A percentile compares a stretch with the other conserved stretches of the same genome.
These are phyloP conservation scores for Trematomus bernacchii DNA, from an alignment of 2,797 vertebrate genomes.

Conservation along the genomic window DNA sequence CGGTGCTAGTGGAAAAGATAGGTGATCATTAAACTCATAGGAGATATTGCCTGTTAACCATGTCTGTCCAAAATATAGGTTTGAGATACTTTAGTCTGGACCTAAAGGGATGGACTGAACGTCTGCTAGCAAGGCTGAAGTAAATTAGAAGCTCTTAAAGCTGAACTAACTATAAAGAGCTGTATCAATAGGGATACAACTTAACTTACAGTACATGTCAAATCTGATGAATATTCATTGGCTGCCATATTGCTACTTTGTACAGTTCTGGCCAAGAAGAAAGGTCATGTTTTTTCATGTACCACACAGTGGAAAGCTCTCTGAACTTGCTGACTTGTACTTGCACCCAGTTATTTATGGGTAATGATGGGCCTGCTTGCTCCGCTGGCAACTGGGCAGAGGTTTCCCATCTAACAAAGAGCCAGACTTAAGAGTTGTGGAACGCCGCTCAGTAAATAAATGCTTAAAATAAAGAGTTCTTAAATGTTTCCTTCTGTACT, in stretches of 20 bases:
- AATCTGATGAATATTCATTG: constrained; percentile 13
- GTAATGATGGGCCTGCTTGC: constrained; percentile 47
- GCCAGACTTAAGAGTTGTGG: constrained; percentile 24
- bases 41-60: not conserved
- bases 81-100: not conserved
- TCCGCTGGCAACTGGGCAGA: constrained; percentile 34
- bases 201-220: not conserved
- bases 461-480: constrained; percentile 33
- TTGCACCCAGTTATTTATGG: constrained; percentile 35
- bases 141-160: not conserved
- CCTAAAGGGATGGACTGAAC: not conserved
- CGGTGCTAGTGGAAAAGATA: too few species aligned
- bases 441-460: constrained; percentile 46
- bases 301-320: constrained; percentile 11
- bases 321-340: constrained; percentile 21
- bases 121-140: not conserved
- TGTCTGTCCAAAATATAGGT: not conserved
- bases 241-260: constrained; percentile 2
- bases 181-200: not conserved
- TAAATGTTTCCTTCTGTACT: constrained; percentile 46
- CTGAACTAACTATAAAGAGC: not conserved
- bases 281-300: not conserved
- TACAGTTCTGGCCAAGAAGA: constrained; percentile 10
- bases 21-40: too few species aligned
- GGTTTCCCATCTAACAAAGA: constrained; percentile 28